Evolutionary conservation across 2,113 vertebrate genomes (phyloP), one percentile per base, ranked within the genome.

Genomic region (Brachirus orientalis): DNA sequence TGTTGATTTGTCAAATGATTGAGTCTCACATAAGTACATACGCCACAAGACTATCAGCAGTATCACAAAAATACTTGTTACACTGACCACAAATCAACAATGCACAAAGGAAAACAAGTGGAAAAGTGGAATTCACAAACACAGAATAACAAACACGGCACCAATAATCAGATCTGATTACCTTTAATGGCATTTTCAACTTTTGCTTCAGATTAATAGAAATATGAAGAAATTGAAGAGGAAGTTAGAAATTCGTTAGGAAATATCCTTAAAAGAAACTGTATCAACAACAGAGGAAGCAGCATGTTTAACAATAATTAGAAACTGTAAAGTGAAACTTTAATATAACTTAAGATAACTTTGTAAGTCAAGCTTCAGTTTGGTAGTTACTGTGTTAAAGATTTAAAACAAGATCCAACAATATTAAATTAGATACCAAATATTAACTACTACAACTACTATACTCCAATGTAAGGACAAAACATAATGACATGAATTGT

Each of bases 121-220:
- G 9, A 68, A 41, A 35, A 64, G 18, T 59, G n/a, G n/a, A n/a
- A 13, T 41, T 13, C 40, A 41, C 40, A 12, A 43, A 43, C 40
- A 28, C 65, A 58, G 56, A 43, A n/a, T 59, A 63, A 82, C 50
- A 0, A 63, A 37, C 64, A 71, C 69, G 62, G 85, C 75, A 84
- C 19, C 81, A 89, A 86, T 82, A 18, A 72, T 65, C 52, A 65
- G 14, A 20, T 6, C 0, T 37, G 64, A 79, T 95, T 96, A 95
- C 94, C 94, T 95, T 95, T 95, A 84, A 94, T 86, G 82, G 93
- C 88, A 93, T 81, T 94, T 86, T 95, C 93, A 94, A 94, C 93
- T 94, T 94, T 94, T 88, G 93, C 94, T 96, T 94, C 84, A 83
- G 86, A 84, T 74, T 84, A 80, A 78, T 89, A 57, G 51, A 87